A percentile compares a stretch with the other conserved stretches of the same genome.
These are phyloP conservation scores for Alosa sapidissima DNA, from an alignment of 2,797 vertebrate species.

Conservation along the genomic window DNA sequence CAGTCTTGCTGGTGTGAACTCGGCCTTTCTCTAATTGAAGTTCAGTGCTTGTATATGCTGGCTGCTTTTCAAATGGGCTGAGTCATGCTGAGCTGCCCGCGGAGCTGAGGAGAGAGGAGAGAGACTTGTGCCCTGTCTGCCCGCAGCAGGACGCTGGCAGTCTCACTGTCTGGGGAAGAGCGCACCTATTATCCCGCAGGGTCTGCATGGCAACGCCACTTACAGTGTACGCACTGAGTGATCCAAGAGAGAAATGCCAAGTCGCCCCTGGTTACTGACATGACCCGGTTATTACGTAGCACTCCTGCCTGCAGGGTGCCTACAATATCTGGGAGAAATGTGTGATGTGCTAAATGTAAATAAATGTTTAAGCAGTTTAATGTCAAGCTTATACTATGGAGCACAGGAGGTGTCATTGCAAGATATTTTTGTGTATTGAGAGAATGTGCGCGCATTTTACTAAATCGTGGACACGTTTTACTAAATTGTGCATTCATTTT, in stretches of 20 bases:
- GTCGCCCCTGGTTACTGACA: not conserved
- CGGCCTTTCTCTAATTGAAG: slow-evolving; percentile 9
- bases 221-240: not conserved
- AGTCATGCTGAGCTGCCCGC: slow-evolving; percentile 31
- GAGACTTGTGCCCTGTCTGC: not conserved
- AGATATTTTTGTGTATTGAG: too few relatives aligned
- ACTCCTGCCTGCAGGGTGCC: not conserved
- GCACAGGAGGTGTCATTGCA: too few relatives aligned
- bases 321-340: not conserved
- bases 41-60: not conserved
- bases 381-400: too few relatives aligned
- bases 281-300: not conserved
- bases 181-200: not conserved
- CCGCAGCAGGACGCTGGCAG: not conserved
- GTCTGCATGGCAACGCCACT: not conserved
- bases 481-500: too few relatives aligned
- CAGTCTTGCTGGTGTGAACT: not conserved
- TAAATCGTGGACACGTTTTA: too few relatives aligned
- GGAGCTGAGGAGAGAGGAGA: slow-evolving; percentile 22
- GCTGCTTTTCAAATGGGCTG: slow-evolving; percentile 15
- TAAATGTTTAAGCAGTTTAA: too few relatives aligned
- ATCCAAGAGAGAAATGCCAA: not conserved
- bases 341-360: not conserved
- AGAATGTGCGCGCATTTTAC: too few relatives aligned
- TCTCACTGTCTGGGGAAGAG: not conserved